Evolutionary conservation across 2,797 vertebrate species (phyloP).

Genomic region (Pelodytes ibericus): DNA sequence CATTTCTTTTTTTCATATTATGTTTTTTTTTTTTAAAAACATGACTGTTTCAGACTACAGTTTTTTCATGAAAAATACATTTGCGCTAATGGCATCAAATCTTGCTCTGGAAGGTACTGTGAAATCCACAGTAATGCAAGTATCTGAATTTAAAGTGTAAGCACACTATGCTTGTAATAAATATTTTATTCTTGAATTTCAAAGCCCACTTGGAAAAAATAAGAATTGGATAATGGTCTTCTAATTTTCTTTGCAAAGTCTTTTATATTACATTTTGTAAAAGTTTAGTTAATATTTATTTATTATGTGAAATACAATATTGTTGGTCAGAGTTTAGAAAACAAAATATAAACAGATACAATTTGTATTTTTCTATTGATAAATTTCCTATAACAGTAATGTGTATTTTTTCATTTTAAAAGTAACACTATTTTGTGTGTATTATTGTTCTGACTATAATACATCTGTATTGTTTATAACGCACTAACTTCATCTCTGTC

Average conservation of each 20-base stretch:
- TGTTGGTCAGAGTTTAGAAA: no score
- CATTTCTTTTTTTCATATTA: conserved; percentile 34
- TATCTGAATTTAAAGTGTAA: conserved; percentile 44
- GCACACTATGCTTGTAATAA: conserved; percentile 35
- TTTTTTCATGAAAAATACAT: conserved; percentile 49
- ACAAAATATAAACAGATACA: neutral
- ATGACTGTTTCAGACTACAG: conserved; percentile 20
- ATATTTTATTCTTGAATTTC: conserved; percentile 44
- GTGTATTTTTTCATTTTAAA: no score
- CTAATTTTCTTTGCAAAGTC: neutral
- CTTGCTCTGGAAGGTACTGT: conserved; percentile 18
- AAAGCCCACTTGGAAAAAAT: neutral
- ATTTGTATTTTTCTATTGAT: no score
- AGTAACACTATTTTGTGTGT: no score
- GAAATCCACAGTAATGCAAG: conserved; percentile 35
- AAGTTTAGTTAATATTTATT: neutral
- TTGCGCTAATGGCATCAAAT: conserved; percentile 48
- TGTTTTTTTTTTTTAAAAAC: conserved; percentile 20
- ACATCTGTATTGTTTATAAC: no score
- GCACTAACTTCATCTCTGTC: no score
- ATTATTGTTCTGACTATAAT: no score
- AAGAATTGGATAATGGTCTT: neutral
- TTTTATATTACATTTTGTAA: neutral
- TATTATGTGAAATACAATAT: neutral
- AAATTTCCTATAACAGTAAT: no score